These are phyloP conservation scores for Dryobotodes eremita DNA, from an alignment of 2,888 invertebrate genomes.

Conservation along the genomic window DNA sequence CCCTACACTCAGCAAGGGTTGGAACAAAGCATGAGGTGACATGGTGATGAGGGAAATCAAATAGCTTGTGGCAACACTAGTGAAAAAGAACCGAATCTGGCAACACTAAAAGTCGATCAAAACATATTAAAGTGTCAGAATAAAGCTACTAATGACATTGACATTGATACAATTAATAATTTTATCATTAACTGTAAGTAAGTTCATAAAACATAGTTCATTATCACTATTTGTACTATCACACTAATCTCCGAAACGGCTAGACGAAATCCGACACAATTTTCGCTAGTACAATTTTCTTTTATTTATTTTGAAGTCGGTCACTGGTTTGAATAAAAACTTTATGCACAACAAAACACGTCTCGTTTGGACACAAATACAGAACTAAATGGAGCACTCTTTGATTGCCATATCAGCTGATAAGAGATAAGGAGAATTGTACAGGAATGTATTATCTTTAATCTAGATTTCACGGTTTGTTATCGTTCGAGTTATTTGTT, in stretches of 20 bases:
- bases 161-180: constrained; percentile 25
- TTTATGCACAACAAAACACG: constrained; percentile 3
- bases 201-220: constrained; percentile 21
- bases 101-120: neutral
- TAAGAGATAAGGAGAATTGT: constrained; percentile 43
- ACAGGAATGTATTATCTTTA: constrained; percentile 37
- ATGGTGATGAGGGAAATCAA: neutral
- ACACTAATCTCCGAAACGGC: neutral
- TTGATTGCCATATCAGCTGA: constrained; percentile 42
- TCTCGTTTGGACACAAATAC: constrained; percentile 1
- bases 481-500: constrained; percentile 30
- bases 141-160: constrained; percentile 11
- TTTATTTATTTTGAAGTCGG: neutral
- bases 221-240: neutral
- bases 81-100: neutral
- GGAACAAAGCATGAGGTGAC: neutral
- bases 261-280: neutral
- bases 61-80: neutral
- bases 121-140: neutral
- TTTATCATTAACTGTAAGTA: constrained; percentile 22
- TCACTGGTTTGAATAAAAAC: neutral
- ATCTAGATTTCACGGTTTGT: constrained; percentile 23
- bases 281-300: neutral
- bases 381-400: constrained; percentile 36
- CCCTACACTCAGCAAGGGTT: neutral